Conservation (phyloP, 2,888 invertebrate species). For the Philaethria dido region DNA sequence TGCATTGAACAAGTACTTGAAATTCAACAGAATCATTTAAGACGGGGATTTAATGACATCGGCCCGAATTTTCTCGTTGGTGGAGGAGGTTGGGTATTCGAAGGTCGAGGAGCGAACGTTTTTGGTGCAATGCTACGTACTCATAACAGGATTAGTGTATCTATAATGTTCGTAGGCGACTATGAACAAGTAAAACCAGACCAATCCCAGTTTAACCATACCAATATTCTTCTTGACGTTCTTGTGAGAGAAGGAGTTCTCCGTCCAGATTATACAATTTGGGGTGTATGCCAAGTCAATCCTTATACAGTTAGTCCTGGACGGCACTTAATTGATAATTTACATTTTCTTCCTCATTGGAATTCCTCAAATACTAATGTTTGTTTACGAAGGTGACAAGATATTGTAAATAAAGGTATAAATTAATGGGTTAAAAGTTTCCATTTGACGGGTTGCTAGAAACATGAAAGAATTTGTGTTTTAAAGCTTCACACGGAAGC, state of each 20-base stretch:
- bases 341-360: conserved; percentile 62
- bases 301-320: conserved; percentile 60
- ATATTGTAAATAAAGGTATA: not conserved
- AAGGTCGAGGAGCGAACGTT: conserved; percentile 71
- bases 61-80: conserved; percentile 71
- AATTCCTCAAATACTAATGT: conserved; percentile 48
- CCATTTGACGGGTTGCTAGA: not conserved
- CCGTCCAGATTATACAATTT: conserved; percentile 55
- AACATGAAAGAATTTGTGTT: not conserved
- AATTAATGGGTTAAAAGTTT: conserved; percentile 2
- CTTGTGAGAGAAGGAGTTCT: conserved; percentile 57
- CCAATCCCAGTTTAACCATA: conserved; percentile 58
- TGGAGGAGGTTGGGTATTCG: conserved; percentile 67
- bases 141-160: conserved; percentile 61
- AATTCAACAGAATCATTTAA: conserved; percentile 61
- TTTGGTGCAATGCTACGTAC: conserved; percentile 59
- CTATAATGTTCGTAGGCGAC: conserved; percentile 71
- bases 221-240: conserved; percentile 56
- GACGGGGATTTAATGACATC: conserved; percentile 61
- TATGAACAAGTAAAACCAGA: conserved; percentile 53
- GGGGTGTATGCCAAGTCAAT: conserved; percentile 64
- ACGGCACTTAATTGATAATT: conserved; percentile 52
- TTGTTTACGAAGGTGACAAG: conserved; percentile 46
- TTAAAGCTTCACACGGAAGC: not conserved
- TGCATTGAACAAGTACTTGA: conserved; percentile 60